These are phyloP conservation scores for Oplegnathus fasciatus DNA, from an alignment of 2,113 vertebrate genomes.

Conservation along the genomic window DNA sequence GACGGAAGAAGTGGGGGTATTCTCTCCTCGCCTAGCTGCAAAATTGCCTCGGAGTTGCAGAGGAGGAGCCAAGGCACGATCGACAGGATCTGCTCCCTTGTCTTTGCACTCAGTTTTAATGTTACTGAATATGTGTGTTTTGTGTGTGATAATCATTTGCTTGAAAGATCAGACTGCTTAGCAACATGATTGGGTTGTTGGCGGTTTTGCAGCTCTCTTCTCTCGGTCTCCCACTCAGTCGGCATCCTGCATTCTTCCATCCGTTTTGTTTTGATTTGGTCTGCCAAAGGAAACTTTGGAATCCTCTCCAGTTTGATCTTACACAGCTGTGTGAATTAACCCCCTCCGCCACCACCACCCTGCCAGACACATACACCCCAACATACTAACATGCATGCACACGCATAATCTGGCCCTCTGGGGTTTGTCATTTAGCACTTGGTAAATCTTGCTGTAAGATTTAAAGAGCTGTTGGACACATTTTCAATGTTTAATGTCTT, in stretches of 20 bases:
- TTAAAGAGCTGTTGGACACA: not conserved
- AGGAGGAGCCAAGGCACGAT: constrained; percentile 18
- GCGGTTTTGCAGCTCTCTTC: constrained; percentile 26
- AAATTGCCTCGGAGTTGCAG: constrained; percentile 28
- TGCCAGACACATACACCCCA: not conserved
- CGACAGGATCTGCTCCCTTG: constrained; percentile 11
- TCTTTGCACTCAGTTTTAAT: not conserved
- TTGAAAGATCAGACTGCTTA: constrained; percentile 49
- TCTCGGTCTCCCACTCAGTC: constrained; percentile 9
- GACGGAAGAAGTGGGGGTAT: constrained; percentile 26
- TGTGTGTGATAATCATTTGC: constrained; percentile 56
- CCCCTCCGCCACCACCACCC: constrained; percentile 8
- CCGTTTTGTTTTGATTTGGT: constrained; percentile 67
- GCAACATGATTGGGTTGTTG: constrained; percentile 42
- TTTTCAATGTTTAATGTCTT: not conserved
- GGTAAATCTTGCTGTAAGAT: constrained; percentile 3
- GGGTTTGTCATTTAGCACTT: constrained; percentile 26
- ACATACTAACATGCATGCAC: constrained; percentile 19
- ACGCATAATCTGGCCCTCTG: constrained; percentile 42
- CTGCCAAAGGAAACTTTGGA: constrained; percentile 76
- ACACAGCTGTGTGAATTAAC: constrained; percentile 68
- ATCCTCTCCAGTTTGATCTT: constrained; percentile 65
- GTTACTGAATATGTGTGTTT: constrained; percentile 17
- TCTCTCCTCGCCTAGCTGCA: constrained; percentile 9
- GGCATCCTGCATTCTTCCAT: constrained; percentile 45